phyloP scores from a whole-genome alignment of 2,113 vertebrate species.

The Chrysemys picta region DNA sequence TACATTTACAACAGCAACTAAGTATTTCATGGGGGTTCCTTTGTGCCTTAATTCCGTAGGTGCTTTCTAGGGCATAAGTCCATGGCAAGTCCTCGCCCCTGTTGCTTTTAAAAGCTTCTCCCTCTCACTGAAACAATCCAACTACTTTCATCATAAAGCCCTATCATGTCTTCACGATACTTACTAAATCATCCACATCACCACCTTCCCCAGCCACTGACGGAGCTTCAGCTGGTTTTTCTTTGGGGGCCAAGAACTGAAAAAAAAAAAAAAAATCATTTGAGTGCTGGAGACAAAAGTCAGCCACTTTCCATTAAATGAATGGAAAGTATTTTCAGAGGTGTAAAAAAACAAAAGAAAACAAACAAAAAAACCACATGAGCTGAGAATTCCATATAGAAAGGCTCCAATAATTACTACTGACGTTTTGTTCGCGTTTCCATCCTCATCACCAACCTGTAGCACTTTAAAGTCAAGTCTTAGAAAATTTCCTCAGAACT shows the following conservation, averaged over 20 bases:
- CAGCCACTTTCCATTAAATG: neutral
- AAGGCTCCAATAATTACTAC: neutral
- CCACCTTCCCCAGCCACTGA: constrained; percentile 81
- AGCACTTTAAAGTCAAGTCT: neutral
- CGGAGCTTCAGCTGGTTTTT: constrained; percentile 73
- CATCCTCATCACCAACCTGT: neutral
- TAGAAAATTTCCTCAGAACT: neutral
- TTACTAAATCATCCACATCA: constrained; percentile 95
- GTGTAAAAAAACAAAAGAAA: neutral
- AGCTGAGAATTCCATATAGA: neutral
- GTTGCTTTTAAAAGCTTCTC: neutral
- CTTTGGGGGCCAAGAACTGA: constrained; percentile 87
- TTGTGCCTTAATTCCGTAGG: neutral
- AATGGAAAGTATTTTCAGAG: neutral
- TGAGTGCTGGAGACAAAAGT: neutral
- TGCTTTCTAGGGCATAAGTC: neutral
- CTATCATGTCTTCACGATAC: constrained; percentile 20
- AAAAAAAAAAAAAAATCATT: neutral
- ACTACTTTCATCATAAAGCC: neutral
- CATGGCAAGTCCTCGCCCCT: neutral
- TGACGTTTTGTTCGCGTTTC: neutral
- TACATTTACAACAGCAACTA: constrained; percentile 44
- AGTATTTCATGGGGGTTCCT: neutral
- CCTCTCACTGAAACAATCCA: neutral
- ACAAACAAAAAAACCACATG: neutral